phyloP scores from a whole-genome alignment of 2,113 vertebrate genomes.

The Rhabdomys dilectus region DNA sequence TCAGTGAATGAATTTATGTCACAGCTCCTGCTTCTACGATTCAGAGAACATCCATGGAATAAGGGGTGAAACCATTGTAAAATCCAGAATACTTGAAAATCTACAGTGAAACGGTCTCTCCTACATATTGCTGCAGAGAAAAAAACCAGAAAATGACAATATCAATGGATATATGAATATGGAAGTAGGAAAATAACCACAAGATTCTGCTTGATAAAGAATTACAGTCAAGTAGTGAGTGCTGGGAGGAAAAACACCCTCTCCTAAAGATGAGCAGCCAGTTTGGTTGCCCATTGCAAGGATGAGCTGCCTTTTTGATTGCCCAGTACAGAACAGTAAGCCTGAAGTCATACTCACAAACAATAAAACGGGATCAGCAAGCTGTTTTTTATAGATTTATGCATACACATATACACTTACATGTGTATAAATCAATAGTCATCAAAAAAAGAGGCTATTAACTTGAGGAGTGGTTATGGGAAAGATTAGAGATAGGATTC shows the following conservation, averaged over 20 bases:
- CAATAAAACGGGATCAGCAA: neutral
- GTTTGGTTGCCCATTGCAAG: too few relatives aligned
- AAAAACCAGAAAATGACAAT: neutral
- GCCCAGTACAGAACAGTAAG: neutral
- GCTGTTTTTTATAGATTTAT: neutral
- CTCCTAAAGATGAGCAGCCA: neutral
- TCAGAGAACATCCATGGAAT: neutral
- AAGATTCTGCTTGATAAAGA: neutral
- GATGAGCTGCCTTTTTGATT: neutral
- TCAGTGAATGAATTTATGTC: neutral
- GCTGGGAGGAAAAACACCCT: neutral
- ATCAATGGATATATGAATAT: neutral
- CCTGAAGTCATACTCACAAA: too few relatives aligned
- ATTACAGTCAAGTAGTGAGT: neutral
- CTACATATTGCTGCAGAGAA: neutral
- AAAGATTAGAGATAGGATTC: neutral
- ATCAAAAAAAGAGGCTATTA: neutral
- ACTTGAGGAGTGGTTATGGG: neutral
- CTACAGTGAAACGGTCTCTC: neutral
- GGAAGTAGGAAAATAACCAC: neutral
- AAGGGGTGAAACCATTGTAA: neutral
- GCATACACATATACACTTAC: neutral
- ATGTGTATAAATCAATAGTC: neutral
- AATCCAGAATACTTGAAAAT: neutral
- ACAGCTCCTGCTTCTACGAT: neutral